These are phyloP conservation scores for Meteorus colon DNA, from an alignment of 2,888 invertebrate species.

Conservation along the genomic window DNA sequence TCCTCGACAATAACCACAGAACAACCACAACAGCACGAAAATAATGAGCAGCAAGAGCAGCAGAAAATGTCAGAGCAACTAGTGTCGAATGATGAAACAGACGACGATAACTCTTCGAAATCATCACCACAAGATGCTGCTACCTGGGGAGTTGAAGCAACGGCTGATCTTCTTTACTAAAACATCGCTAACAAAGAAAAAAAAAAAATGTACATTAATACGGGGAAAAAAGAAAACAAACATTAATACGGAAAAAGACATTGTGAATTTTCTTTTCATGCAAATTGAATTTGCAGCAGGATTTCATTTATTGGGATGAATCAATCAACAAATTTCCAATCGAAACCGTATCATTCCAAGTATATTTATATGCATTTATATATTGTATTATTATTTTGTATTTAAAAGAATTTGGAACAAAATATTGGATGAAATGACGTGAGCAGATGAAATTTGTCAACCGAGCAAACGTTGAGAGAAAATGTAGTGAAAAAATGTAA, in stretches of 20 bases:
- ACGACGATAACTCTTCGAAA: slow-evolving; percentile 52
- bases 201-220: slow-evolving; percentile 7
- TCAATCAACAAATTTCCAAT: background rate
- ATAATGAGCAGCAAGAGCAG: slow-evolving; percentile 29
- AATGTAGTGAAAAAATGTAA: background rate
- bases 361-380: slow-evolving; percentile 63
- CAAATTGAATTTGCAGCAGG: background rate
- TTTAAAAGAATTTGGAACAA: slow-evolving; percentile 14
- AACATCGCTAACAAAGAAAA: background rate
- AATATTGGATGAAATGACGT: no score
- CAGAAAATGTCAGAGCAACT: background rate
- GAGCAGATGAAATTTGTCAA: no score
- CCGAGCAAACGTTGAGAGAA: background rate
- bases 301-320: background rate
- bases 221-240: background rate
- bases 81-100: slow-evolving; percentile 58
- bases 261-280: background rate
- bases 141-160: slow-evolving; percentile 73
- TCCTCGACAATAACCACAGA: slow-evolving; percentile 44
- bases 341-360: slow-evolving; percentile 65
- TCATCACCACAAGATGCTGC: slow-evolving; percentile 71
- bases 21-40: slow-evolving; percentile 43
- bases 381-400: slow-evolving; percentile 49
- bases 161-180: slow-evolving; percentile 74
- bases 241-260: background rate